phyloP scores from a whole-genome alignment of 2,113 vertebrate genomes.

The Callionymus lyra region DNA sequence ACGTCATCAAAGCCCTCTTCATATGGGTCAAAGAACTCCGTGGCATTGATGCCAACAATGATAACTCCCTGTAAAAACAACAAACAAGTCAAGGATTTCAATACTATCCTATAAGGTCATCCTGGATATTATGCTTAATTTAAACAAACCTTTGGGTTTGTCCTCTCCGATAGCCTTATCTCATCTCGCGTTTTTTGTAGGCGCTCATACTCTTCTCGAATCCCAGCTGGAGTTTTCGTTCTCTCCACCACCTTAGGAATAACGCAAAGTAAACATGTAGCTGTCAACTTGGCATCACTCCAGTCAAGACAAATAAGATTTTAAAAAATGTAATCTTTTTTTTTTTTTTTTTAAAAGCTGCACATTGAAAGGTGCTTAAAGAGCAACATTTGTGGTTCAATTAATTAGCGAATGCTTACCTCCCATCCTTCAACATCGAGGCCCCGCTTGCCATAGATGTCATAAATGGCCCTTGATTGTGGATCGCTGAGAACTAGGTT shows the following conservation, averaged over 20 bases:
- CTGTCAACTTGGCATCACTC: too few relatives aligned
- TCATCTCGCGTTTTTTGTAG: conserved; percentile 91
- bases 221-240: conserved; percentile 86
- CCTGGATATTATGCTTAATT: too few relatives aligned
- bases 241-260: conserved; percentile 84
- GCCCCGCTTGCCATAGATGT: conserved; percentile 94
- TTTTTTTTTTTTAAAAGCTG: too few relatives aligned
- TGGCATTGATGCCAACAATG: conserved; percentile 93
- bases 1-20: conserved; percentile 90
- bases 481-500: conserved; percentile 87
- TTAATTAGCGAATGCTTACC: conserved; percentile 64
- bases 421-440: conserved; percentile 98
- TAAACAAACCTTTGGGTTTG: conserved; percentile 87
- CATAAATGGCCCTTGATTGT: conserved; percentile 94
- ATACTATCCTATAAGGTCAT: too few relatives aligned
- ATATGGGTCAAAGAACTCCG: conserved; percentile 93
- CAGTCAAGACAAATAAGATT: too few relatives aligned
- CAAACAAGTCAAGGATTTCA: too few relatives aligned
- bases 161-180: conserved; percentile 87
- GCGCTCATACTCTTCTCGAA: conserved; percentile 92
- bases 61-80: conserved; percentile 80
- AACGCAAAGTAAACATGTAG: conserved; percentile 6
- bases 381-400: neutral
- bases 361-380: too few relatives aligned
- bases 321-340: too few relatives aligned